Evolutionary conservation across 2,113 vertebrate species (phyloP).

Genomic region (Vombatus ursinus): DNA sequence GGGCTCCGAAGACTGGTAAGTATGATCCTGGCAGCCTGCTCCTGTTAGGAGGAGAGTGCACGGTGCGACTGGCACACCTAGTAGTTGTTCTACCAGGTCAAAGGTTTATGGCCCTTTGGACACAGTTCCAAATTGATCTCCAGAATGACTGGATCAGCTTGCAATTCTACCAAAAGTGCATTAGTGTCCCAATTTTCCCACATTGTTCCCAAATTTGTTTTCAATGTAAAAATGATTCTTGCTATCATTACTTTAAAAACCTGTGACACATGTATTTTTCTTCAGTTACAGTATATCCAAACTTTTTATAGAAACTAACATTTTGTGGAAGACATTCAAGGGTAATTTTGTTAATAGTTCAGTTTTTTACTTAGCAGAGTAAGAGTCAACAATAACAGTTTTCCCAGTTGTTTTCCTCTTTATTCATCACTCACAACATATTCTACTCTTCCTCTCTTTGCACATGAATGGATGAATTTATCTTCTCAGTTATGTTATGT

Average conservation of each 20-base stretch:
- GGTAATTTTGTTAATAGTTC: constrained; percentile 96
- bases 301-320: constrained; percentile 96
- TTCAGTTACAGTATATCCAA: constrained; percentile 90
- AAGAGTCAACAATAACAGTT: constrained; percentile 94
- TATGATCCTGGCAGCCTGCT: too few species aligned
- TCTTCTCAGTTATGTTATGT: constrained; percentile 83
- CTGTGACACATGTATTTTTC: constrained; percentile 94
- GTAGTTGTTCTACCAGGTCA: too few species aligned
- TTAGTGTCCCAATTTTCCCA: too few species aligned
- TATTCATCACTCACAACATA: constrained; percentile 95
- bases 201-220: constrained; percentile 48
- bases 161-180: too few species aligned
- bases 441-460: constrained; percentile 97
- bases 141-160: too few species aligned
- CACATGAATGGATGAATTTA: constrained; percentile 97
- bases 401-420: constrained; percentile 97
- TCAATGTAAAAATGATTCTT: constrained; percentile 70
- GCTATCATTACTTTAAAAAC: constrained; percentile 87
- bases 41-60: too few species aligned
- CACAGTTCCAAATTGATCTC: too few species aligned
- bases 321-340: constrained; percentile 95
- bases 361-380: constrained; percentile 95
- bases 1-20: too few species aligned
- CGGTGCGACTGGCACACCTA: too few species aligned
- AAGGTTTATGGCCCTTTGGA: too few species aligned